phyloP scores from a whole-genome alignment of 2,797 vertebrate species.

The Chrysocyon brachyurus region DNA sequence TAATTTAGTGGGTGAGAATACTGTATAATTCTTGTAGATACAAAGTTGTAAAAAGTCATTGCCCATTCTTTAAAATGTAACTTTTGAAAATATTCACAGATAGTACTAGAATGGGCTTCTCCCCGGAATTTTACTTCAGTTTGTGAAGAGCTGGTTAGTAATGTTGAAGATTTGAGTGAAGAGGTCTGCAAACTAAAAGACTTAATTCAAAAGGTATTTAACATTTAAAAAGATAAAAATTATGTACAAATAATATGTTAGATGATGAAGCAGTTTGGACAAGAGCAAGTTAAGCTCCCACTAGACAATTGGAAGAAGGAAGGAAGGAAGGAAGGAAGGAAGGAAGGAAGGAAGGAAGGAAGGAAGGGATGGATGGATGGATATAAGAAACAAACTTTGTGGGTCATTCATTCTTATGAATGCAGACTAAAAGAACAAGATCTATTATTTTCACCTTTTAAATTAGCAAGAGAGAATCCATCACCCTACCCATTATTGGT shows the following conservation, averaged over 20 bases:
- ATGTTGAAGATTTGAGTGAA: slow-evolving; percentile 90
- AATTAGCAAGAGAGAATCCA: neutral
- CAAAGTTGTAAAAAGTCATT: slow-evolving; percentile 34
- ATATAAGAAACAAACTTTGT: neutral
- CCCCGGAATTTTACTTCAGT: slow-evolving; percentile 89
- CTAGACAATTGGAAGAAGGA: neutral
- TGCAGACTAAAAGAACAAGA: neutral
- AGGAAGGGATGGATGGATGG: neutral
- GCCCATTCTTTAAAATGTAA: slow-evolving; percentile 71
- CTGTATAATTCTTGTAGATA: slow-evolving; percentile 37
- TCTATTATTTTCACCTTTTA: slow-evolving; percentile 29
- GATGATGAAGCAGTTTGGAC: neutral
- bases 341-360: neutral
- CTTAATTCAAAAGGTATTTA: slow-evolving; percentile 92
- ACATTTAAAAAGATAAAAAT: neutral
- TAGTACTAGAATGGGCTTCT: slow-evolving; percentile 93
- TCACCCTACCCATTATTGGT: neutral
- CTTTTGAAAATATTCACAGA: slow-evolving; percentile 86
- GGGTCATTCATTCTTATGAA: neutral
- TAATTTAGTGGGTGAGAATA: slow-evolving; percentile 34
- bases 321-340: too few relatives aligned
- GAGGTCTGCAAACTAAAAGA: slow-evolving; percentile 92
- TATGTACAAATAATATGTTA: slow-evolving; percentile 22
- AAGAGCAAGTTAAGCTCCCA: slow-evolving; percentile 1
- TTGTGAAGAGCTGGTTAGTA: slow-evolving; percentile 92